These are phyloP conservation scores for Oncorhynchus kisutch DNA, from an alignment of 2,113 vertebrate species.

Conservation along the genomic window DNA sequence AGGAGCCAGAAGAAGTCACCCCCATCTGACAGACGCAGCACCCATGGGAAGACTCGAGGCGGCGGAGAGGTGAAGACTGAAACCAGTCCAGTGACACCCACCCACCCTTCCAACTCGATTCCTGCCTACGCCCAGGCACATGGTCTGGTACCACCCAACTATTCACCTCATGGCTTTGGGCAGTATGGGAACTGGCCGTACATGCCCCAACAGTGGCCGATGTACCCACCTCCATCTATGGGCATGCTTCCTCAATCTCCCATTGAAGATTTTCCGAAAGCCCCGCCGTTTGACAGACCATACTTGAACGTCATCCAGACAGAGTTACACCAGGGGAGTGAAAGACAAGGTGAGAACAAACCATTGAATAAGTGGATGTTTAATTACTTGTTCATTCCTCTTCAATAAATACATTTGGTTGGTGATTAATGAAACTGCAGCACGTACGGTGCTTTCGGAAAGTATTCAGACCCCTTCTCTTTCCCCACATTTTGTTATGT, in stretches of 20 bases:
- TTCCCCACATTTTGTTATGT: too few species aligned
- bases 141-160: constrained; percentile 73
- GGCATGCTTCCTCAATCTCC: constrained; percentile 63
- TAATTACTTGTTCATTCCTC: not conserved
- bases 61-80: constrained; percentile 32
- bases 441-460: too few species aligned
- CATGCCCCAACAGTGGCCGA: constrained; percentile 84
- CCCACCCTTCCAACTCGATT: constrained; percentile 65
- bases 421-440: not conserved
- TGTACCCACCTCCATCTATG: constrained; percentile 80
- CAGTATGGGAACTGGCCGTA: constrained; percentile 89
- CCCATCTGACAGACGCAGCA: constrained; percentile 46
- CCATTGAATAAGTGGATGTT: not conserved
- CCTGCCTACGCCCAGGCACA: constrained; percentile 74
- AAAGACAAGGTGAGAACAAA: constrained; percentile 57
- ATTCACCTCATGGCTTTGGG: constrained; percentile 78
- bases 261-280: constrained; percentile 28
- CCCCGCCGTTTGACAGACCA: constrained; percentile 57
- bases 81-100: not conserved
- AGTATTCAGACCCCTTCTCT: too few species aligned
- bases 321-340: constrained; percentile 47
- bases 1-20: constrained; percentile 63
- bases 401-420: not conserved
- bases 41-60: constrained; percentile 46
- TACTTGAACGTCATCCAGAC: constrained; percentile 80